Conservation (phyloP, 2,888 invertebrate species). For the Athrips mouffetella region DNA sequence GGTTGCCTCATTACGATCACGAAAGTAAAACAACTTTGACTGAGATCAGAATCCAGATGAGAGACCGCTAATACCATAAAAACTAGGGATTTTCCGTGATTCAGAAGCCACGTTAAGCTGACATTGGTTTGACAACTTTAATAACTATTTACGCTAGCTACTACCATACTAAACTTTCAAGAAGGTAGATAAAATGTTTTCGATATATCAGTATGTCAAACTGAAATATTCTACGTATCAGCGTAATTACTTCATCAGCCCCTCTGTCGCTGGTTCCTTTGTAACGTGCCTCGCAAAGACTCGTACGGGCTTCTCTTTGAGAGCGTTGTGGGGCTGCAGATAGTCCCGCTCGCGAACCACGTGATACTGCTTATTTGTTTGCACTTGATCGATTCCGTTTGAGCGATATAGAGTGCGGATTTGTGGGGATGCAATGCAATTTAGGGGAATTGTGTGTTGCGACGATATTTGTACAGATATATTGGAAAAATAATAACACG, state of each 20-base stretch:
- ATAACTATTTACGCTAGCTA: no score
- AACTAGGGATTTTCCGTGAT: no score
- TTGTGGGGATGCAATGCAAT: slow-evolving; percentile 10
- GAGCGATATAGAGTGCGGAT: slow-evolving; percentile 24
- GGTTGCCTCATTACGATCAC: no score
- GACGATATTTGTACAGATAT: neutral
- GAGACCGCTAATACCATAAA: no score
- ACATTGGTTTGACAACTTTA: no score
- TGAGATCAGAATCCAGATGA: no score
- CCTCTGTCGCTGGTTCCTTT: slow-evolving; percentile 38
- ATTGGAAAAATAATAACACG: neutral
- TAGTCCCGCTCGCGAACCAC: slow-evolving; percentile 35
- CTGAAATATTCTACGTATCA: neutral
- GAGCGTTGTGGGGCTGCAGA: slow-evolving; percentile 54
- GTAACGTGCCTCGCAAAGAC: slow-evolving; percentile 50
- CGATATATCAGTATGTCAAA: no score
- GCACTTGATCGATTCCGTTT: slow-evolving; percentile 58
- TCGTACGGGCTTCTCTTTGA: slow-evolving; percentile 63
- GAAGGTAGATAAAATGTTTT: no score
- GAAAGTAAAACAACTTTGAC: no score
- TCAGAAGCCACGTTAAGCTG: no score
- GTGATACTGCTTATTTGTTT: slow-evolving; percentile 67
- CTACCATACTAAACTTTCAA: no score
- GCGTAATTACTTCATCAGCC: slow-evolving; percentile 28
- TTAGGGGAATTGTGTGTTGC: slow-evolving; percentile 5